phyloP scores from a whole-genome alignment of 2,113 vertebrate genomes.

The Neodon shergylaensis region DNA sequence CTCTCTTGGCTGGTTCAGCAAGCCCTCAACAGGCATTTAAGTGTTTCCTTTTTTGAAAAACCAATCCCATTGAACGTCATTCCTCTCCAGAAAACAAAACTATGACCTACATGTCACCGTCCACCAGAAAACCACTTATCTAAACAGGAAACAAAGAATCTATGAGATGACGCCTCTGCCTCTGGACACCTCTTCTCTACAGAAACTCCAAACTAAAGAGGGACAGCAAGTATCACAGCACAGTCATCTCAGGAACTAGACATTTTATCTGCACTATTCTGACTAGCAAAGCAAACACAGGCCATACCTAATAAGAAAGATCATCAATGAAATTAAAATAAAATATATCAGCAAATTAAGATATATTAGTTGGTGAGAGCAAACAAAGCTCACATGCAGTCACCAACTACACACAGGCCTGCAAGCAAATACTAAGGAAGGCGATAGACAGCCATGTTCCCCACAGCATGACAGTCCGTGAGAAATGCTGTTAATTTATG shows the following conservation, averaged over 20 bases:
- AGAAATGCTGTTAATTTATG: conserved; percentile 57
- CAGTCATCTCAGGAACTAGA: conserved; percentile 24
- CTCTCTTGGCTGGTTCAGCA: conserved; percentile 32
- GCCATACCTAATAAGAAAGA: not conserved
- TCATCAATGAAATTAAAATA: not conserved
- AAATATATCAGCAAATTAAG: not conserved
- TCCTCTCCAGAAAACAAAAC: conserved; percentile 33
- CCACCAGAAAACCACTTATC: conserved; percentile 49
- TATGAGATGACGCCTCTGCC: conserved; percentile 25
- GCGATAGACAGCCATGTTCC: not conserved
- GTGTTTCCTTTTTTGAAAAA: conserved; percentile 36
- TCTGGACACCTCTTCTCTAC: not conserved
- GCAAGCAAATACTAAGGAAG: not conserved
- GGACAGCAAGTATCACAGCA: not conserved
- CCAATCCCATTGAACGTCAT: not conserved
- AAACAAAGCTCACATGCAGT: conserved; percentile 33
- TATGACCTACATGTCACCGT: conserved; percentile 2
- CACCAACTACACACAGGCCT: not conserved
- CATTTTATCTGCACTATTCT: not conserved
- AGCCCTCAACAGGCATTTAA: conserved; percentile 59
- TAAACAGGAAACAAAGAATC: not conserved
- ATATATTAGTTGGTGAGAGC: not conserved
- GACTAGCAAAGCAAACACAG: not conserved
- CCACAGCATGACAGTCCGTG: conserved; percentile 27
- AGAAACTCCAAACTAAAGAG: conserved; percentile 42